Base-by-base conservation (phyloP, 1,140 invertebrate genomes). In the Coelopa frigida region DNA sequence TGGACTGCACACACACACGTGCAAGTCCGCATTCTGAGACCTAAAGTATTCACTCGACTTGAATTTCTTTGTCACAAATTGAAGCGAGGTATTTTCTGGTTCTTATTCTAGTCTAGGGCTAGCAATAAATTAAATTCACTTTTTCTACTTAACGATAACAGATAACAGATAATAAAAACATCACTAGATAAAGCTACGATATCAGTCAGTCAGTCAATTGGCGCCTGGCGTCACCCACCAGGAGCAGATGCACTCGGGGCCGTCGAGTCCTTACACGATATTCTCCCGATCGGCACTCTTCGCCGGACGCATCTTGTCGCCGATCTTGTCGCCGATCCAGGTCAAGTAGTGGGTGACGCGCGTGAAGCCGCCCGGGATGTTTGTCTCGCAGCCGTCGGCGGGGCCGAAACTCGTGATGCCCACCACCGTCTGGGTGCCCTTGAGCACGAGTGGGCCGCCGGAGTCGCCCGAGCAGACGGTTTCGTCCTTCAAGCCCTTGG, bases 391-490 rank as follows among this genome's bases (percentile, higher is more conserved):
- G 0, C 64, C 64, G 39, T 68, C 59, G 11, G 62, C 64, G 0
- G 61, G 62, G 2, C 64, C 64, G 23, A 68, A 68, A 37, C 64
- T 68, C 1, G 64, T 68, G 4, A 68, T 61, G 33, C 64, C 64
- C 24, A 68, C 64, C n/a, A 68, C 53, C 6, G 46, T 31, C 14
- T 65, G 58, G 6, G 61, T 65, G 39, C 54, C 57, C 35, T 68
- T 68, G 1, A 68, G 44, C 0, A 68, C 64, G 2, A 68, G 42
- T 0, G 64, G 64, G 3, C 64, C 64, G 26, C 64, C 64, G 1
- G 64, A 68, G 20, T 68, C 64, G 3, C 64, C 64, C 0, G 64
- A 57, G 49, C 64, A 68, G 5, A 68, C 64, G 0, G 61, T 68
- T 44, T 68, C 64, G 32, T 59, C 54, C 35, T 59, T 57, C 10